Evolutionary conservation across 2,113 vertebrate species (phyloP).

Genomic region (Dipodomys merriami): DNA sequence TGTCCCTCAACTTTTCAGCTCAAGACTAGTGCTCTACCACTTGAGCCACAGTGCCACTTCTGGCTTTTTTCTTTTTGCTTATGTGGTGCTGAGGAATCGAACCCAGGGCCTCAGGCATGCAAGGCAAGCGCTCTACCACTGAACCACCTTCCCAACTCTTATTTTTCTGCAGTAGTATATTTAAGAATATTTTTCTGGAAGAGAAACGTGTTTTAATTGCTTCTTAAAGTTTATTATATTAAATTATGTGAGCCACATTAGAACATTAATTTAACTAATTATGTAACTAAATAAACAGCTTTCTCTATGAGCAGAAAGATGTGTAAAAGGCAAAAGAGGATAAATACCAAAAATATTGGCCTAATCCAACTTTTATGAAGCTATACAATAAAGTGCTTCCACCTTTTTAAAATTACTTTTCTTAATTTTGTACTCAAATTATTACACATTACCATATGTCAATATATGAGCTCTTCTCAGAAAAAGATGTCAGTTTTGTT

Average conservation of each 20-base stretch:
- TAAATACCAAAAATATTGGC: background rate
- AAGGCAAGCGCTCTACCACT: no score
- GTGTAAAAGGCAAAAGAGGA: background rate
- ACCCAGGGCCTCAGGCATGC: no score
- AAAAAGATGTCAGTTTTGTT: background rate
- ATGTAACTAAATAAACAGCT: background rate
- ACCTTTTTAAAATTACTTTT: background rate
- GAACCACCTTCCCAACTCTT: no score
- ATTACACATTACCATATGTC: background rate
- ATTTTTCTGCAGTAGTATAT: background rate
- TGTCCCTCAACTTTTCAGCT: no score
- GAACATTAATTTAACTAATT: background rate
- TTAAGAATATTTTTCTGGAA: background rate
- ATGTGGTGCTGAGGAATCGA: no score
- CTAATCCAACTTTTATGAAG: background rate
- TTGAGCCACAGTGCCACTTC: no score
- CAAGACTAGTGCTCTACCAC: no score
- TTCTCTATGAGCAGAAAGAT: background rate
- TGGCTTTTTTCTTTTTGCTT: no score
- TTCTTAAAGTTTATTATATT: background rate
- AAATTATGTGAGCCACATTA: background rate
- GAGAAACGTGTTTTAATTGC: background rate
- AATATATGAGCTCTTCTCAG: background rate
- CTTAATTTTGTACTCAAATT: constrained; percentile 42
- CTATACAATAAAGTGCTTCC: background rate